phyloP scores from a whole-genome alignment of 1,140 invertebrate genomes.

The Epicauta chinensis region DNA sequence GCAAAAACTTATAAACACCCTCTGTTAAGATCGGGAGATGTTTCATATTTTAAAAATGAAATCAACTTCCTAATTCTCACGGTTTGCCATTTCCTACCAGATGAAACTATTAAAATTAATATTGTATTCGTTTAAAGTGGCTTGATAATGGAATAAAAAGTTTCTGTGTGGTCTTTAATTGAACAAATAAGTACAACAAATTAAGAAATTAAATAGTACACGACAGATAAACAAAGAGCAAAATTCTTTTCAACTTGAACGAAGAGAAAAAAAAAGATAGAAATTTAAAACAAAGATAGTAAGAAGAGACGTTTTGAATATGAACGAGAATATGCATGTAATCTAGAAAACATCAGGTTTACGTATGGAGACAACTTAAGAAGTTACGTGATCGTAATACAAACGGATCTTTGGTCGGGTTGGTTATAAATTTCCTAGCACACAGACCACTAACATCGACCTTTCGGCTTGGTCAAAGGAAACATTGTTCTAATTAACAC shows the following conservation, averaged over 20 bases:
- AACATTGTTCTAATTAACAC: conserved; percentile 13
- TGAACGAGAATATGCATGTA: conserved; percentile 18
- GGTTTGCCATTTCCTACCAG: neutral
- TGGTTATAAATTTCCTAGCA: conserved; percentile 12
- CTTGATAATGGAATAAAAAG: too few relatives aligned
- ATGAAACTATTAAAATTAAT: neutral
- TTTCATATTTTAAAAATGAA: conserved; percentile 6
- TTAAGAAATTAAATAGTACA: neutral
- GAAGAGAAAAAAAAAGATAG: neutral
- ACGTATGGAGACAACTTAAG: conserved; percentile 20
- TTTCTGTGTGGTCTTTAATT: conserved; percentile 8
- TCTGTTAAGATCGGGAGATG: conserved; percentile 1
- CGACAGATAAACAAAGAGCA: too few relatives aligned
- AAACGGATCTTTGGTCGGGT: conserved; percentile 9
- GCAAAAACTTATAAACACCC: conserved; percentile 15
- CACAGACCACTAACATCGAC: conserved; percentile 2
- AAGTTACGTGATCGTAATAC: conserved; percentile 17
- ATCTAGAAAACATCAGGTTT: conserved; percentile 19
- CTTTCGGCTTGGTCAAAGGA: conserved; percentile 10
- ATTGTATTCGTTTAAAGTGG: too few relatives aligned
- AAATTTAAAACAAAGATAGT: neutral
- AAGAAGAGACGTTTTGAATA: conserved; percentile 13
- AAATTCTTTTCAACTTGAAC: too few relatives aligned
- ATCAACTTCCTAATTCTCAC: conserved; percentile 11
- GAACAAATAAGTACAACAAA: conserved; percentile 14